Evolutionary conservation across 2,113 vertebrate species (phyloP), one percentile per base, ranked within the genome.

Genomic region (Tricholaema leucomelas): DNA sequence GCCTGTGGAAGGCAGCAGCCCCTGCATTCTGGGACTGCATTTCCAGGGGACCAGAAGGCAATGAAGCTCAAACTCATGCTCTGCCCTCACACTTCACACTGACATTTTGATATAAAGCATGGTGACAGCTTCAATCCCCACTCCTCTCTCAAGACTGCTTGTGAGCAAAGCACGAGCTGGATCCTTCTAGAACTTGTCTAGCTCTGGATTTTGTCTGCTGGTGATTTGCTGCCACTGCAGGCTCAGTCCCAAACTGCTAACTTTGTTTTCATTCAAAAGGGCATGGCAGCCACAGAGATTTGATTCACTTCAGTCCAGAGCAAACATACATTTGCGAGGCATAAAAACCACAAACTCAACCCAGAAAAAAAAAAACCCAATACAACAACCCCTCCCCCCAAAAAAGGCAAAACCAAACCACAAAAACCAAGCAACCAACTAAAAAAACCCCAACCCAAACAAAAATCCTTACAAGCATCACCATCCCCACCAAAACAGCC

Each of bases 291-390:
- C 81, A 52, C 42, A 3, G 9, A 79, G 14, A 46, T 59, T 44
- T 73, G 59, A 90, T 84, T 50, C 64, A 69, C 31, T 55, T 86
- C 40, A 59, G 33, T 70, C 70, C 85, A 87, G 28, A 95, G 83
- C 42, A 95, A 89, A 67, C 35, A 50, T 25, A 72, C 55, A 30
- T 83, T 78, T 96, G 88, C 71, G 89, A 73, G 17, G 13, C 33
- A 74, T n/a, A n/a, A n/a, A n/a, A n/a, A n/a, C n/a, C n/a, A n/a
- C n/a, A n/a, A n/a, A n/a, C n/a, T n/a, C n/a, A n/a, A n/a, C n/a
- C n/a, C n/a, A 38, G 48, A 46, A 5, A 33, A 85, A 64, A 36
- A 59, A 90, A 20, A 48, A 42, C 9, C n/a, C n/a, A n/a, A n/a
- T n/a, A n/a, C n/a, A n/a, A n/a, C n/a, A n/a, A n/a, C n/a, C n/a